Evolutionary conservation across 2,113 vertebrate species (phyloP), one percentile per base, ranked within the genome.

Genomic region (Zosterops japonicus): DNA sequence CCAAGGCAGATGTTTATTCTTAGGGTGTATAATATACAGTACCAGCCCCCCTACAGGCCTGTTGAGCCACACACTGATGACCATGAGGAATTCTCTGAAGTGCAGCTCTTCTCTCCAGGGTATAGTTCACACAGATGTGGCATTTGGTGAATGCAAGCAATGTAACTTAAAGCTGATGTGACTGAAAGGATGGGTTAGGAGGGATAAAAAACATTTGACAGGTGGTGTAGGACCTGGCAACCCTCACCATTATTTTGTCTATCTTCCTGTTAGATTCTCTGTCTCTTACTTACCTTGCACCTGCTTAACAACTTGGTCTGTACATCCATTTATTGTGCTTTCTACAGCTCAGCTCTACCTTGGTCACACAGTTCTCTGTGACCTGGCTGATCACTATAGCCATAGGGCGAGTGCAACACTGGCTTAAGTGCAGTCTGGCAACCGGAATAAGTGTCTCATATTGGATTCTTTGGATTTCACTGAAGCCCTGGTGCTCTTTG

Each of bases 81-180:
- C 24, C 92, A 82, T 4, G 50, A 95, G 94, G 92, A 97, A 97
- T 97, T 90, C 77, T 71, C 76, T 71, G 56, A 49, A 91, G 90
- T 19, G 20, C 42, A 90, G 60, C 55, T 71, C 76, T 68, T 53
- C 76, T 95, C 57, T 87, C 52, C 46, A 53, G 76, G 64, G 31
- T 68, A 25, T 53, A 41, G 60, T 77, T 94, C 82, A 71, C 87
- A 68, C 85, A 90, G 83, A 92, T 93, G 88, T 89, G 85, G 90
- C 88, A 84, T 92, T 92, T 10, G 2, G 49, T 83, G 90, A 87
- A 96, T 90, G 86, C 80, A 80, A 82, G 35, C 68, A 68, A 81
- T 86, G 68, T 80, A 64, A 71, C 31, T 49, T 88, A 64, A 90
- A 88, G 75, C 82, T 77, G 68, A 60, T 90, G 79, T 71, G 83